Evolutionary conservation across 2,797 vertebrate species (phyloP), one percentile per base, ranked within the genome.

Genomic region (Kryptopterus vitreolus): DNA sequence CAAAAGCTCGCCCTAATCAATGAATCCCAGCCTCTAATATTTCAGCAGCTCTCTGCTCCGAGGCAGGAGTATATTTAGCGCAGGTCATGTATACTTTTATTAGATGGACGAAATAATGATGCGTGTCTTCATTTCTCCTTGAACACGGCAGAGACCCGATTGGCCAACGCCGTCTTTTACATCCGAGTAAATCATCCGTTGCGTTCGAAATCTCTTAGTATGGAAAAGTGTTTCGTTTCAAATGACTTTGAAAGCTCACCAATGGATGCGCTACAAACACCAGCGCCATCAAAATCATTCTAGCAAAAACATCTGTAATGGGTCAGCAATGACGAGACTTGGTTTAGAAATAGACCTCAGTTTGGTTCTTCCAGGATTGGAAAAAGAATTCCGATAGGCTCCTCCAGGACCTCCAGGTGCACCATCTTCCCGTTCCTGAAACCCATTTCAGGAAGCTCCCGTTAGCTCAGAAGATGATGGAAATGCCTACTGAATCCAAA

Each of bases 61-160:
- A 53, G 10, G 10, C 61, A n/a, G 4, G 46, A 55, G 48, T 69
- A 68, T 77, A 83, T 79, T 81, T 81, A 73, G 22, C 38, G 46
- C 57, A 48, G 35, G 20, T 62, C 65, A 77, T 68, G 43, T 80
- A 66, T 59, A 68, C 66, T 46, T 78, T 82, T 69, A 65, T 75
- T 58, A 62, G 46, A 66, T 22, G 29, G 63, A 48, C 58, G 52
- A 48, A 68, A 43, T 3, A 33, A 59, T 50, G 50, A 43, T 80
- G 76, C 78, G 62, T 78, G 69, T 43, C 69, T 79, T 84, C 73
- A 57, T 81, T 82, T 66, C 65, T 70, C 69, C 65, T 59, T 33
- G 24, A 71, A 52, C n/a, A 43, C 52, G 7, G 20, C 2, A 58
- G 24, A 24, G 0, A 15, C 43, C 50, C 48, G 33, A n/a, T 53